These are phyloP conservation scores for Anser cygnoides DNA, from an alignment of 2,113 vertebrate genomes.

Conservation along the genomic window DNA sequence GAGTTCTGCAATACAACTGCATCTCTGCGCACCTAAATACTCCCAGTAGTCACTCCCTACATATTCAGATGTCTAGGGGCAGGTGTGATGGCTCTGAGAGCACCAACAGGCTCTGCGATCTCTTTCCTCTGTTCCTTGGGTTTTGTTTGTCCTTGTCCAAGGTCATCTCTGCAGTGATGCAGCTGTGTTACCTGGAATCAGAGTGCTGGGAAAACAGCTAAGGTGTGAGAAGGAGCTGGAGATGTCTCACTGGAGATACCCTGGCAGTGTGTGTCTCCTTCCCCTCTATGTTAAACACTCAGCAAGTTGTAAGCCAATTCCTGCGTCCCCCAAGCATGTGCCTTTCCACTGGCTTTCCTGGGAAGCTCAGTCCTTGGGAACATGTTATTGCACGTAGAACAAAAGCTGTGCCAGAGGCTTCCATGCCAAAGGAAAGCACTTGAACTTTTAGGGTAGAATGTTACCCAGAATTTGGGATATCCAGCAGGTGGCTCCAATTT, in stretches of 20 bases:
- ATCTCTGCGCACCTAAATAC: rapidly evolving
- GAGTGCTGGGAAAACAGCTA: background rate
- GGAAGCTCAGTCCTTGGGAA: background rate
- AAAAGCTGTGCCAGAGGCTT: background rate
- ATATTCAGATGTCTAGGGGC: background rate
- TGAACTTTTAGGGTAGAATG: background rate
- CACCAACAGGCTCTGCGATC: background rate
- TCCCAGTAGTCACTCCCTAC: background rate
- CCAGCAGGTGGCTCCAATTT: background rate
- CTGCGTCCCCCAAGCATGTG: background rate
- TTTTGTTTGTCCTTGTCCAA: background rate
- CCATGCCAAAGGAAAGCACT: background rate
- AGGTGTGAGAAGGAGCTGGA: background rate
- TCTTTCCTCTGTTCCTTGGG: background rate
- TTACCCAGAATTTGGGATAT: background rate
- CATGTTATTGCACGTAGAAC: background rate
- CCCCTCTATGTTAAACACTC: background rate
- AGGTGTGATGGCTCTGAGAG: background rate
- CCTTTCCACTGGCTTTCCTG: background rate
- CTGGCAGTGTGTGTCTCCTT: background rate
- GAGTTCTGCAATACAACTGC: background rate
- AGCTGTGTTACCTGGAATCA: background rate
- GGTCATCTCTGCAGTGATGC: background rate
- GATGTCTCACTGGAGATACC: background rate
- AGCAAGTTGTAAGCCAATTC: background rate